Evolutionary conservation across 2,797 vertebrate species (phyloP).

Genomic region (Catharus ustulatus): DNA sequence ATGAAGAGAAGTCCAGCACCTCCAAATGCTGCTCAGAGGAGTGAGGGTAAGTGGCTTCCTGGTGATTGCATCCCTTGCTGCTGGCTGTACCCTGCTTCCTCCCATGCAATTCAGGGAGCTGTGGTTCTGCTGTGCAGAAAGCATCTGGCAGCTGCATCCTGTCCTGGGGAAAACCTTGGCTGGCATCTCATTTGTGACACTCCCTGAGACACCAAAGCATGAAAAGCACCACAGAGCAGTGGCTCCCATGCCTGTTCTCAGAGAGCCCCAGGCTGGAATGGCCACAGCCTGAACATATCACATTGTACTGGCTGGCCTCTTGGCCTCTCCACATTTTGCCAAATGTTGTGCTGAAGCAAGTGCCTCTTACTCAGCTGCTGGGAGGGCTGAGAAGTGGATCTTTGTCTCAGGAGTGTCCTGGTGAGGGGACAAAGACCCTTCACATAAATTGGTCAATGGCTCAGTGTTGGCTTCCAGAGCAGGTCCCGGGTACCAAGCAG

Average conservation of each 20-base stretch:
- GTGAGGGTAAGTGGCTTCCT: not conserved
- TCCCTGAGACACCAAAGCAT: not conserved
- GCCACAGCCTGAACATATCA: not conserved
- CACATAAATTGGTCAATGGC: not conserved
- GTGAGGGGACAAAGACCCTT: slow-evolving; percentile 27
- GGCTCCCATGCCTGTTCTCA: not conserved
- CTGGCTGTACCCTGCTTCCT: not conserved
- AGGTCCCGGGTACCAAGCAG: not conserved
- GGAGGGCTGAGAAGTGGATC: slow-evolving; percentile 15
- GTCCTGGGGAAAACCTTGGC: not conserved
- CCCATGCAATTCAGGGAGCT: not conserved
- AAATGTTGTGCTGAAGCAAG: slow-evolving; percentile 8
- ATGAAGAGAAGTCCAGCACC: not conserved
- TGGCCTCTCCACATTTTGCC: slow-evolving; percentile 15
- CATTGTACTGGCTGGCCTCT: not conserved
- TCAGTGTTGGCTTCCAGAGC: not conserved
- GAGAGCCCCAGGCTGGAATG: not conserved
- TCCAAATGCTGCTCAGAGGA: not conserved
- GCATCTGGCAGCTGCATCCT: not conserved
- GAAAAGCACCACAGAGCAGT: not conserved
- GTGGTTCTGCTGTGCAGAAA: not conserved
- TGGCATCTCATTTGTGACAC: not conserved
- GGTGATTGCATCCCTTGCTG: accelerated
- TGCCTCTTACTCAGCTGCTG: slow-evolving; percentile 30
- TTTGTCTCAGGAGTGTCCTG: slow-evolving; percentile 30